Conservation (phyloP, 1,140 invertebrate genomes). For the Leptonema lineaticorne region DNA sequence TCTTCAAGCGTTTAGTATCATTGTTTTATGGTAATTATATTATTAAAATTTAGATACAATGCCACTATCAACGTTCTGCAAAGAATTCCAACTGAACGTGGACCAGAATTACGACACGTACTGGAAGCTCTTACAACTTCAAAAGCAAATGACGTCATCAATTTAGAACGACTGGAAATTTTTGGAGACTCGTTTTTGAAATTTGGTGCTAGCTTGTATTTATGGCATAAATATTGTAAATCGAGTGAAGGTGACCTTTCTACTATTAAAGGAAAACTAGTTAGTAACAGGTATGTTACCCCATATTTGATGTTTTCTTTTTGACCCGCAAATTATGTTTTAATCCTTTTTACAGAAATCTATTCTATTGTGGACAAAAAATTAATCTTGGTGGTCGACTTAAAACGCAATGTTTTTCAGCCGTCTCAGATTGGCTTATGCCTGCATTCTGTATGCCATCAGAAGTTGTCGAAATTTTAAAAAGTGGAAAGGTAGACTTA, state of each 20-base stretch:
- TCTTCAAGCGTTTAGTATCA: background rate
- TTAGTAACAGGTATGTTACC: constrained; percentile 74
- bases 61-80: constrained; percentile 38
- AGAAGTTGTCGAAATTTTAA: too few relatives aligned
- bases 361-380: constrained; percentile 49
- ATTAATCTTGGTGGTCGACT: constrained; percentile 59
- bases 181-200: constrained; percentile 90
- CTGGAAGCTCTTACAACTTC: constrained; percentile 71
- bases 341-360: constrained; percentile 44
- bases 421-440: constrained; percentile 66
- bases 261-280: constrained; percentile 69
- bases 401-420: constrained; percentile 66
- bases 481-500: too few relatives aligned
- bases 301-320: background rate
- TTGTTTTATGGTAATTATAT: constrained; percentile 17
- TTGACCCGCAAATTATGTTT: background rate
- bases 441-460: constrained; percentile 63
- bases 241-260: constrained; percentile 79
- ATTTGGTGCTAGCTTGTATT: constrained; percentile 70
- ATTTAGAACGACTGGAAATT: constrained; percentile 82
- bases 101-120: constrained; percentile 50
- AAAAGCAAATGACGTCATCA: constrained; percentile 72
- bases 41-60: constrained; percentile 44
- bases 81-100: constrained; percentile 17
- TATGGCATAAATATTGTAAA: constrained; percentile 68